Conservation (phyloP, 2,797 vertebrate species). For the Enteromius afrohamiltoni region DNA sequence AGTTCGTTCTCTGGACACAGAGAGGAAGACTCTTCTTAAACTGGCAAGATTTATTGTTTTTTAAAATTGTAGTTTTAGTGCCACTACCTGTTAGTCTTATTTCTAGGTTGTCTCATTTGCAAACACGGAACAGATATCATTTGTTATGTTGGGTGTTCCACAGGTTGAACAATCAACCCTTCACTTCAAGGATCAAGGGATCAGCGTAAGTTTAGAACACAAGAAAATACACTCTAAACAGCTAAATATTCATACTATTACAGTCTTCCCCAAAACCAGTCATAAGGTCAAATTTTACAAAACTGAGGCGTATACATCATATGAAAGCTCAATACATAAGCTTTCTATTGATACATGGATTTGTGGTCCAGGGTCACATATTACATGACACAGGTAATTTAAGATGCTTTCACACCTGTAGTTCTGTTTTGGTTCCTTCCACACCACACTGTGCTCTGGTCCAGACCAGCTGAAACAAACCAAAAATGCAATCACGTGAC, state of each 20-base stretch:
- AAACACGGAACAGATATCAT: background rate
- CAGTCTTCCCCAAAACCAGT: too few species aligned
- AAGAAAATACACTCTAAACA: conserved; percentile 22
- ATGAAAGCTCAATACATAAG: too few species aligned
- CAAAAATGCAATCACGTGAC: too few species aligned
- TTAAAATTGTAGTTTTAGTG: background rate
- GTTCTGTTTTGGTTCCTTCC: too few species aligned
- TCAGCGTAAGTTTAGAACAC: conserved; percentile 54
- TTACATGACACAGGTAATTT: background rate
- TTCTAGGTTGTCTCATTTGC: background rate
- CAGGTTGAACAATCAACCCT: conserved; percentile 68
- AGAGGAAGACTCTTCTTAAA: conserved; percentile 81
- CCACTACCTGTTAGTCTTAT: background rate
- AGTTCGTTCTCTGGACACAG: conserved; percentile 80
- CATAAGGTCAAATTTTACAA: too few species aligned
- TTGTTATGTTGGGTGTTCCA: background rate
- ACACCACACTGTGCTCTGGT: too few species aligned
- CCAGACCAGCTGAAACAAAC: too few species aligned
- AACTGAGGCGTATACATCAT: too few species aligned
- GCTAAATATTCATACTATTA: conserved; percentile 39
- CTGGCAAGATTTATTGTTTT: conserved; percentile 71
- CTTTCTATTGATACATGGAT: too few species aligned
- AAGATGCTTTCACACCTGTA: too few species aligned
- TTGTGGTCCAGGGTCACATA: background rate
- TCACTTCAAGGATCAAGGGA: conserved; percentile 46